Conservation (phyloP, 2,888 invertebrate species). For the Lobophora halterata region DNA sequence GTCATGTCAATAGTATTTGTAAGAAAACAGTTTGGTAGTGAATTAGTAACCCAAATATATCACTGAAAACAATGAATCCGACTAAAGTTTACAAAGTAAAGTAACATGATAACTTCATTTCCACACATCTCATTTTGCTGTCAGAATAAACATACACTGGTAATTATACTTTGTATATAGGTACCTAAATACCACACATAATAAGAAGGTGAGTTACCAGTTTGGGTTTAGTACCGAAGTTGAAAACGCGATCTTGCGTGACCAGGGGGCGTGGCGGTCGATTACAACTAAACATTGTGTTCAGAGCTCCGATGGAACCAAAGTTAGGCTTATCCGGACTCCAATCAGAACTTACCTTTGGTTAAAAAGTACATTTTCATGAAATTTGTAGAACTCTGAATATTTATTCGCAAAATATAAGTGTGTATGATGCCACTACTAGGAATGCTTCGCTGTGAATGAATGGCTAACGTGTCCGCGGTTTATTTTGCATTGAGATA, state of each 20-base stretch:
- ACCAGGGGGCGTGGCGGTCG: constrained; percentile 65
- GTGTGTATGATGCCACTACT: constrained; percentile 1
- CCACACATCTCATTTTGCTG: background rate
- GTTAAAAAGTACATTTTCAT: constrained; percentile 15
- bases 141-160: background rate
- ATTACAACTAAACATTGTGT: constrained; percentile 75
- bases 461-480: too few species aligned
- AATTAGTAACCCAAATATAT: too few species aligned
- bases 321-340: constrained; percentile 21
- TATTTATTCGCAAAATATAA: background rate
- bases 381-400: constrained; percentile 20
- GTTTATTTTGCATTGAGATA: too few species aligned
- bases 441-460: too few species aligned
- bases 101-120: too few species aligned
- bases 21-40: too few species aligned
- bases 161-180: too few species aligned
- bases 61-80: too few species aligned
- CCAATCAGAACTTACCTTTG: constrained; percentile 21
- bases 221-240: constrained; percentile 28
- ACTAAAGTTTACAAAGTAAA: too few species aligned
- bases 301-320: constrained; percentile 29
- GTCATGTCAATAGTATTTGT: too few species aligned
- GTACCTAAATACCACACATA: constrained; percentile 25
- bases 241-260: constrained; percentile 77
- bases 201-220: constrained; percentile 13